A percentile compares a stretch with the other conserved stretches of the same genome.
phyloP scores from a whole-genome alignment of 2,797 vertebrate genomes.

The Pogoniulus pusillus region DNA sequence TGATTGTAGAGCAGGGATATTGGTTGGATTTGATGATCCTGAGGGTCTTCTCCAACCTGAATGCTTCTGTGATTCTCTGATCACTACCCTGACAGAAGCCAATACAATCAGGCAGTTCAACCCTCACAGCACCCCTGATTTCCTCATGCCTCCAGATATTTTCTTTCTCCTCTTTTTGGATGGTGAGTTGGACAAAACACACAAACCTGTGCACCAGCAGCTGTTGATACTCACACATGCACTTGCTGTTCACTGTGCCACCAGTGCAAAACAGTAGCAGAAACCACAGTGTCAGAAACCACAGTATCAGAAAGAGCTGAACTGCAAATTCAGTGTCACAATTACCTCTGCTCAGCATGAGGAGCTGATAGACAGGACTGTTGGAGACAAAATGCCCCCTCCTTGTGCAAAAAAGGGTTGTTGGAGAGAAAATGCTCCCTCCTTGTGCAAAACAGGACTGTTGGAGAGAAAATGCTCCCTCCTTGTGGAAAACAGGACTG shows the following conservation, averaged over 20 bases:
- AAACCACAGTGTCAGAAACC: neutral
- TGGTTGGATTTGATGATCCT: too few species aligned
- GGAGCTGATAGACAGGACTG: neutral
- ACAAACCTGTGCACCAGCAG: rapidly evolving
- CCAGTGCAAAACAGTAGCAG: neutral
- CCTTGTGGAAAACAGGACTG: too few species aligned
- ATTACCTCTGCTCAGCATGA: neutral
- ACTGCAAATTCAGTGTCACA: neutral
- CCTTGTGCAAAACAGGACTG: too few species aligned
- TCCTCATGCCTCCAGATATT: neutral
- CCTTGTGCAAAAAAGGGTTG: too few species aligned
- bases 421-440: too few species aligned
- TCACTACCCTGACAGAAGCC: neutral
- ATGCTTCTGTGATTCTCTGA: too few species aligned
- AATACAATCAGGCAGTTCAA: neutral
- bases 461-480: too few species aligned
- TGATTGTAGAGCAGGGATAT: too few species aligned
- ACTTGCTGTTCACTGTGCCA: neutral
- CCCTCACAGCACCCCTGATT: neutral
- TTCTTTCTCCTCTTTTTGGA: neutral
- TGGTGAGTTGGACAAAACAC: neutral
- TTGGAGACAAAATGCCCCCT: too few species aligned
- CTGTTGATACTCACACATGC: neutral
- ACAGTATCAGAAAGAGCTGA: neutral
- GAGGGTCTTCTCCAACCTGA: too few species aligned